phyloP scores from a whole-genome alignment of 2,113 vertebrate genomes.

The Limnothrissa miodon region DNA sequence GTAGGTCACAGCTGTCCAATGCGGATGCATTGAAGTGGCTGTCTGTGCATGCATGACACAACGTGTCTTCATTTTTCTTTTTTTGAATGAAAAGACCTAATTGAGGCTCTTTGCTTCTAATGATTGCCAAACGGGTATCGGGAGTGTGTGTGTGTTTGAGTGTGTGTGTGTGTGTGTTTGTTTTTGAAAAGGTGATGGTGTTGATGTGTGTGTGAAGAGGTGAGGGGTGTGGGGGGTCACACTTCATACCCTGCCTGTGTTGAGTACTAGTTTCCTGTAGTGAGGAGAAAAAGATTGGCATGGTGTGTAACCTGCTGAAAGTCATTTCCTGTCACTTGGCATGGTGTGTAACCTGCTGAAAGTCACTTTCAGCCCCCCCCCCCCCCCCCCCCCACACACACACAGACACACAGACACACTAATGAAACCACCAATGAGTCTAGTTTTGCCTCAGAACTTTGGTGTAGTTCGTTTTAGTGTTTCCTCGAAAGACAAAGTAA shows the following conservation, averaged over 20 bases:
- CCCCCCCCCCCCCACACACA: too few relatives aligned
- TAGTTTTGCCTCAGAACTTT: background rate
- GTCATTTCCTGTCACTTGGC: constrained; percentile 40
- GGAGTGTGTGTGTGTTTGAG: background rate
- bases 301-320: constrained; percentile 53
- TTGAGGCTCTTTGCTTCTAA: background rate
- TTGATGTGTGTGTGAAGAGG: too few relatives aligned
- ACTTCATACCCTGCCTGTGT: background rate
- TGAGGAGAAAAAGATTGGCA: constrained; percentile 36
- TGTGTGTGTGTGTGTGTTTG: too few relatives aligned
- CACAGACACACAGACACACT: background rate
- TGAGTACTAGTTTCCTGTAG: constrained; percentile 50
- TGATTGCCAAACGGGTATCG: background rate
- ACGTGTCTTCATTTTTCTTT: background rate
- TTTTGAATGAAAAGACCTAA: background rate
- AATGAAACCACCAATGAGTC: background rate
- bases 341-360: too few relatives aligned
- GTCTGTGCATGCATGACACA: too few relatives aligned
- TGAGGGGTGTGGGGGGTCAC: background rate
- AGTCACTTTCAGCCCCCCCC: too few relatives aligned
- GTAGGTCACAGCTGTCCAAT: too few relatives aligned
- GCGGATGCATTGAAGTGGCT: too few relatives aligned
- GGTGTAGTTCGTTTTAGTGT: background rate
- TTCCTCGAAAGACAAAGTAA: background rate
- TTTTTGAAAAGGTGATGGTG: too few relatives aligned